Conservation (phyloP, 1,140 invertebrate species). For the Pararge aegeria region DNA sequence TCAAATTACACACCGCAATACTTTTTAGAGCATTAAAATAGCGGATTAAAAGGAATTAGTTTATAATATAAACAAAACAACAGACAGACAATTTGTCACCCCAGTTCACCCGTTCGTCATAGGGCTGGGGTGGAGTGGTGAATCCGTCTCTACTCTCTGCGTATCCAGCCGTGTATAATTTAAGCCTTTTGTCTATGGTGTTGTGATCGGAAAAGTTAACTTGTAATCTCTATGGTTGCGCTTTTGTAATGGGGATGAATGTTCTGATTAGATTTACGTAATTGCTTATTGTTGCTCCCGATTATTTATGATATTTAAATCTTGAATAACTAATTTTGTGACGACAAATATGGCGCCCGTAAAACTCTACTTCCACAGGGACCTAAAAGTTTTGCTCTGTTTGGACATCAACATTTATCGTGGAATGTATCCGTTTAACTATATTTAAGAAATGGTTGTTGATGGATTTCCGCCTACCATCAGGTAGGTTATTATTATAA, state of each 20-base stretch:
- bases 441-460: no score
- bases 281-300: neutral
- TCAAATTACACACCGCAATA: no score
- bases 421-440: no score
- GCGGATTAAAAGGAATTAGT: slow-evolving; percentile 17
- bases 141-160: slow-evolving; percentile 60
- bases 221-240: slow-evolving; percentile 57
- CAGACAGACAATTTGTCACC: slow-evolving; percentile 67
- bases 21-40: no score
- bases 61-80: slow-evolving; percentile 44
- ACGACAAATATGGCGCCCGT: no score
- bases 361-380: no score
- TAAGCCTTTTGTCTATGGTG: slow-evolving; percentile 72
- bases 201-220: slow-evolving; percentile 75
- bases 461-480: no score
- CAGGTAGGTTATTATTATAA: no score
- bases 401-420: no score
- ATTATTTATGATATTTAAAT: no score
- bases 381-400: no score
- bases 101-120: slow-evolving; percentile 56
- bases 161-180: slow-evolving; percentile 70
- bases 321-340: no score
- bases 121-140: slow-evolving; percentile 32
- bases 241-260: slow-evolving; percentile 26
- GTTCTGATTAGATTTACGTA: neutral